Conservation (phyloP, 2,113 vertebrate species). For the Pseudolaguvia tuberculata region DNA sequence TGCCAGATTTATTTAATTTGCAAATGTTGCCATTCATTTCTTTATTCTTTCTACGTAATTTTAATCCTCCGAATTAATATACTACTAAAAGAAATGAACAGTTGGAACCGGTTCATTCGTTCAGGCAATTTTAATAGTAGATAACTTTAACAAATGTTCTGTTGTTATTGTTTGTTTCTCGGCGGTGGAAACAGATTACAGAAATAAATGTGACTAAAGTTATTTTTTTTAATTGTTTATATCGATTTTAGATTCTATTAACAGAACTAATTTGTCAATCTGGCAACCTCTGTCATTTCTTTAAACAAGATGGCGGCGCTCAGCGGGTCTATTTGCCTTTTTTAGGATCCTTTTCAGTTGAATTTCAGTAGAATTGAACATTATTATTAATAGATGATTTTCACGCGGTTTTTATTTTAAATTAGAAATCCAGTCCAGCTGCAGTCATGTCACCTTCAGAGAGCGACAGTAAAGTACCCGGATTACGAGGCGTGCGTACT, state of each 20-base stretch:
- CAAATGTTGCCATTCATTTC: no score
- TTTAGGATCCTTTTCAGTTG: no score
- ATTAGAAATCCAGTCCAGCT: background rate
- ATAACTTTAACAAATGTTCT: background rate
- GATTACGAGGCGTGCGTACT: conserved; percentile 75
- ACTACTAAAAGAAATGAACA: no score
- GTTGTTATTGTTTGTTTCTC: no score
- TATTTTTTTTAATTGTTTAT: no score
- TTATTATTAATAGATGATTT: no score
- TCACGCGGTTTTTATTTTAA: no score
- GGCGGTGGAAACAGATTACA: no score
- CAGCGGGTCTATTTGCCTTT: background rate
- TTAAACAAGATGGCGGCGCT: conserved; percentile 5
- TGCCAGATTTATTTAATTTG: background rate
- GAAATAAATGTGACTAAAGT: no score
- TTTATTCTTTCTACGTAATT: no score
- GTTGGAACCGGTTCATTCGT: background rate
- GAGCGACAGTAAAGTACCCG: conserved; percentile 66
- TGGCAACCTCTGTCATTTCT: background rate
- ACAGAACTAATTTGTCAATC: background rate
- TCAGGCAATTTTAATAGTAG: background rate
- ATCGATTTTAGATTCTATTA: no score
- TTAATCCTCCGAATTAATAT: no score
- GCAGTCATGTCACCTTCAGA: conserved; percentile 73
- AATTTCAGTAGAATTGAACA: background rate